Evolutionary conservation across 2,888 invertebrate species (phyloP).

Genomic region (Cephus spinipes): DNA sequence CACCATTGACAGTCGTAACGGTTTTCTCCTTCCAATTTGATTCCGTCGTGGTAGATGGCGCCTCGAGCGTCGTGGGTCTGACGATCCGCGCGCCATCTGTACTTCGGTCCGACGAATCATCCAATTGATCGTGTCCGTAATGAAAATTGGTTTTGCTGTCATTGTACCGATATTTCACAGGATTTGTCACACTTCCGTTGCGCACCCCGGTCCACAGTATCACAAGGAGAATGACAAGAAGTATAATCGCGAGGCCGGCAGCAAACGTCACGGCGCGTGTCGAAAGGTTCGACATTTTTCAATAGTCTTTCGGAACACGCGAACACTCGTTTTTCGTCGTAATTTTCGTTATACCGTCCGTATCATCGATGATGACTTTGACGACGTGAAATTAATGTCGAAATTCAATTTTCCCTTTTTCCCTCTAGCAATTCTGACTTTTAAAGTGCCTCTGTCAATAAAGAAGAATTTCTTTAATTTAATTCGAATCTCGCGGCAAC

Average conservation of each 20-base stretch:
- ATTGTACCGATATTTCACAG: background rate
- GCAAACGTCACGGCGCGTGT: constrained; percentile 41
- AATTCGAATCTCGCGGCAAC: too few relatives aligned
- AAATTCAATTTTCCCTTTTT: background rate
- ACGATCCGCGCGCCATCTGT: background rate
- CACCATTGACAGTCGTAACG: background rate
- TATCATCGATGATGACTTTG: background rate
- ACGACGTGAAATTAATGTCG: background rate
- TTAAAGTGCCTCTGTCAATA: background rate
- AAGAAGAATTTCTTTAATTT: background rate
- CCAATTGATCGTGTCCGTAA: background rate
- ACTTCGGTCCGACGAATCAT: background rate
- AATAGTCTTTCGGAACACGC: background rate
- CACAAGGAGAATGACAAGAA: constrained; percentile 45
- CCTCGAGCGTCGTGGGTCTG: background rate
- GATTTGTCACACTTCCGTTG: constrained; percentile 3
- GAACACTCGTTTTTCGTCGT: background rate
- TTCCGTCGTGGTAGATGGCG: background rate
- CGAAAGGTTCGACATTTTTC: constrained; percentile 42
- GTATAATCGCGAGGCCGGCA: constrained; percentile 40
- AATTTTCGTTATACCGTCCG: background rate
- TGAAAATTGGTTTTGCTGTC: background rate
- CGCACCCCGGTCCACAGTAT: constrained; percentile 44
- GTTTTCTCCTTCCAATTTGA: background rate
- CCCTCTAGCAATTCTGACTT: background rate